Evolutionary conservation across 1,140 invertebrate genomes (phyloP).

Genomic region (Drosophila carrolli): DNA sequence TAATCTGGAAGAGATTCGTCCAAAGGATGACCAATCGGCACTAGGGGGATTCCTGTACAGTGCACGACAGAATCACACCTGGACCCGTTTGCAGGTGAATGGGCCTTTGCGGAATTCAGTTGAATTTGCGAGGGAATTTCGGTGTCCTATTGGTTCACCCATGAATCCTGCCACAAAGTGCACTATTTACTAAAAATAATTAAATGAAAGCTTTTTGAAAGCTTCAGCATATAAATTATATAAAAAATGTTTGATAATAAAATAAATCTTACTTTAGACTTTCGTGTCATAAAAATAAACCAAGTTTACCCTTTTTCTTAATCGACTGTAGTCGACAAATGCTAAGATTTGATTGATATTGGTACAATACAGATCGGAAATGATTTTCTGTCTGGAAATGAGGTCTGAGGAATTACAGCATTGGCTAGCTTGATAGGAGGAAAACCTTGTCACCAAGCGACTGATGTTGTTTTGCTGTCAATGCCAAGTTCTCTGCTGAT

Average conservation of each 20-base stretch:
- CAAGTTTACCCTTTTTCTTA: no score
- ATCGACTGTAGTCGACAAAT: no score
- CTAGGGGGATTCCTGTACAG: conserved; percentile 70
- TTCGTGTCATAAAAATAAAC: neutral
- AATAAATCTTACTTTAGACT: neutral
- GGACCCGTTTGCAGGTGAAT: conserved; percentile 55
- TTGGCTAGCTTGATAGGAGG: neutral
- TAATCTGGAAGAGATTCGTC: conserved; percentile 4
- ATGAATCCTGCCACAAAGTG: conserved; percentile 78
- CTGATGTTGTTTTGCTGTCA: conserved; percentile 16
- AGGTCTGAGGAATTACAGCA: neutral
- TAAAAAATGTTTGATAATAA: neutral
- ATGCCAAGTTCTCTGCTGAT: conserved; percentile 42
- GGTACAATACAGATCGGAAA: neutral
- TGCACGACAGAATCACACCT: conserved; percentile 54
- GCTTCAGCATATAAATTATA: neutral
- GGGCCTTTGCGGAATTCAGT: conserved; percentile 62
- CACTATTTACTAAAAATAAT: conserved; percentile 53
- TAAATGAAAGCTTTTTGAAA: neutral
- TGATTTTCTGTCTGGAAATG: neutral
- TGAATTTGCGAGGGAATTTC: conserved; percentile 71
- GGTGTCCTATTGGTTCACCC: conserved; percentile 57
- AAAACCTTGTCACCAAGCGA: conserved; percentile 16
- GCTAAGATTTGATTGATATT: neutral
- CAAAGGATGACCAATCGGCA: conserved; percentile 18